Percentiles rank a stretch among this genome's conserved stretches.
These are phyloP conservation scores for Zosterops pallidus DNA, from an alignment of 2,113 vertebrate species.

Conservation along the genomic window DNA sequence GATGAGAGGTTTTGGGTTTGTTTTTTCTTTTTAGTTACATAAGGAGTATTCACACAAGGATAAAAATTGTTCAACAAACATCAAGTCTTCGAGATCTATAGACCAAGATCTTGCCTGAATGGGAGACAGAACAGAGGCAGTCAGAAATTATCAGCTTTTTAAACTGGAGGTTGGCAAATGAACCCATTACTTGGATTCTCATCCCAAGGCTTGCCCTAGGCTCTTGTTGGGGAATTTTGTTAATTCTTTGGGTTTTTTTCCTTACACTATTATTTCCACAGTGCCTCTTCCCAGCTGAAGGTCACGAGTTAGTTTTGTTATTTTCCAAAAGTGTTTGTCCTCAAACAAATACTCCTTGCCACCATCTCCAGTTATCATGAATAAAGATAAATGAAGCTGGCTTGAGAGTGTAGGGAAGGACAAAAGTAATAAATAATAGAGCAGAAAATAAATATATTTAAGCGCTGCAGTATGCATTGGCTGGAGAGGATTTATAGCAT, in stretches of 20 bases:
- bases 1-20: not conserved
- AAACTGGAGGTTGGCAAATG: not conserved
- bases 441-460: slow-evolving; percentile 41
- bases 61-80: not conserved
- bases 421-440: slow-evolving; percentile 45
- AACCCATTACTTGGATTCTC: not conserved
- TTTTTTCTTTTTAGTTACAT: not conserved
- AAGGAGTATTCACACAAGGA: not conserved
- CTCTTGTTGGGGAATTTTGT: not conserved
- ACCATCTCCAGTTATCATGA: not conserved
- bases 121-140: not conserved
- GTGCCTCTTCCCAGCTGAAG: not conserved
- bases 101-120: not conserved
- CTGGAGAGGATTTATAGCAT: not conserved
- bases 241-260: not conserved
- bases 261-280: not conserved
- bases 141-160: not conserved
- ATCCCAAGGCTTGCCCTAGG: not conserved
- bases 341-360: slow-evolving; percentile 5
- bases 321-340: not conserved
- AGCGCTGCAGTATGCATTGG: not conserved
- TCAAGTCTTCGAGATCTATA: not conserved
- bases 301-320: not conserved
- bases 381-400: slow-evolving; percentile 15
- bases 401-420: not conserved